Base-by-base conservation (phyloP, 1,140 invertebrate species). In the Drosophila sproati region DNA sequence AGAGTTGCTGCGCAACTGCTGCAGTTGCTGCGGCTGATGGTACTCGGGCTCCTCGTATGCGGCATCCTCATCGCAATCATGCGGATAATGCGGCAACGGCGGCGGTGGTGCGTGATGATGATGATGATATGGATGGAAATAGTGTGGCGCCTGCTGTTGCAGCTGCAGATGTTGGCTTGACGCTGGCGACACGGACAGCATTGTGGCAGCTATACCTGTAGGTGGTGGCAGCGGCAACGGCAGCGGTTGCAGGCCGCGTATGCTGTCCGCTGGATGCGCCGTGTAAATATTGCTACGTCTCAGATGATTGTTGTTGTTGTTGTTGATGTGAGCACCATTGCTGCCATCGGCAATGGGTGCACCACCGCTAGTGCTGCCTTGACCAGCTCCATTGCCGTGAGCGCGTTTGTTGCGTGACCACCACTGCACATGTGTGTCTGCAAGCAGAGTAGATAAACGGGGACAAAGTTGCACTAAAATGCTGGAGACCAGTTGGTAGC, bases 361-460 rank as follows among this genome's bases (percentile, higher is more conserved):
- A 41, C 66, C 79, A 62, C 64, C 71, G 56, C 72, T 75, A 43
- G 39, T 43, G 66, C 73, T 72, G 54, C 71, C 78, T 31, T 66
- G 51, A 41, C 63, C 78, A 8, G 78, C 50, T 2, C 82, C 70
- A 31, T 80, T 77, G 77, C 88, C 78, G 64, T 91, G 91, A 63
- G 91, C 78, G 63, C 91, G 91, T 45, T 92, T 92, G 72, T 92
- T 92, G 51, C 91, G 91, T 47, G 91, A 92, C 91, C 91, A 92
- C 91, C 91, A 92, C 61, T 92, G 91, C 60, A 92, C 91, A 67
- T 92, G 91, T 54, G 91, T 92, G 68, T 92, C 91, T 92, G 76
- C 52, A 80, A 64, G 39, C 55, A 29, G 35, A 32, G 20, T 20
- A 20, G 20, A 39, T 28, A 56, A 34, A 37, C 32, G 55, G 39